Conservation (phyloP, 1,140 invertebrate genomes). For the Drosophila sucinea region DNA sequence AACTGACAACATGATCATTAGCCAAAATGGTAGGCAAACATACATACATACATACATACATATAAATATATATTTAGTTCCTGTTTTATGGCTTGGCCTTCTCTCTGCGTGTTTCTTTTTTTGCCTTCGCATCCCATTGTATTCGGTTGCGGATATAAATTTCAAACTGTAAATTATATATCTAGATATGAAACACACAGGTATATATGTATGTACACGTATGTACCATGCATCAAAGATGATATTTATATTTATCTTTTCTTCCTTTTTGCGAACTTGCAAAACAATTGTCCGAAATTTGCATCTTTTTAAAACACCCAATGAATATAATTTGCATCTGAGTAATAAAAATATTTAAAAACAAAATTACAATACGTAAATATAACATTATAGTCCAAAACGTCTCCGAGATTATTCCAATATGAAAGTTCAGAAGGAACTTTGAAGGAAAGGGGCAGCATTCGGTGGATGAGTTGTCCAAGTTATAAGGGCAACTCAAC, state of each 20-base stretch:
- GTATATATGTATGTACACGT: too few relatives aligned
- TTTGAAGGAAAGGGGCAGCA: too few relatives aligned
- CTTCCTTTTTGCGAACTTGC: neutral
- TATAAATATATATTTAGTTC: slow-evolving; percentile 20
- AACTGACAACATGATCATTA: slow-evolving; percentile 16
- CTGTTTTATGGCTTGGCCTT: slow-evolving; percentile 7
- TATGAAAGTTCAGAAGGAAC: too few relatives aligned
- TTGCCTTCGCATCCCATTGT: slow-evolving; percentile 13
- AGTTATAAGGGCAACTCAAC: too few relatives aligned
- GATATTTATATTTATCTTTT: neutral
- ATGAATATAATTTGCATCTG: too few relatives aligned
- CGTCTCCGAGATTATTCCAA: too few relatives aligned
- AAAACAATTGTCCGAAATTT: neutral
- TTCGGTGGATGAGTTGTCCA: too few relatives aligned
- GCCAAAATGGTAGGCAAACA: slow-evolving; percentile 8
- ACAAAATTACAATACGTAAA: too few relatives aligned
- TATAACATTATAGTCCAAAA: too few relatives aligned
- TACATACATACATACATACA: slow-evolving; percentile 13
- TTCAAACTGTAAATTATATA: slow-evolving; percentile 9
- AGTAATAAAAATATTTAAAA: too few relatives aligned
- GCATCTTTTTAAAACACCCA: neutral
- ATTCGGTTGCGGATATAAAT: slow-evolving; percentile 1
- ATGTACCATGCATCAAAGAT: too few relatives aligned
- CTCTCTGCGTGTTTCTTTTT: slow-evolving; percentile 9
- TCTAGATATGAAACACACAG: too few relatives aligned